Conservation (phyloP, 2,797 vertebrate genomes). For the Pyrocephalus nanus region DNA sequence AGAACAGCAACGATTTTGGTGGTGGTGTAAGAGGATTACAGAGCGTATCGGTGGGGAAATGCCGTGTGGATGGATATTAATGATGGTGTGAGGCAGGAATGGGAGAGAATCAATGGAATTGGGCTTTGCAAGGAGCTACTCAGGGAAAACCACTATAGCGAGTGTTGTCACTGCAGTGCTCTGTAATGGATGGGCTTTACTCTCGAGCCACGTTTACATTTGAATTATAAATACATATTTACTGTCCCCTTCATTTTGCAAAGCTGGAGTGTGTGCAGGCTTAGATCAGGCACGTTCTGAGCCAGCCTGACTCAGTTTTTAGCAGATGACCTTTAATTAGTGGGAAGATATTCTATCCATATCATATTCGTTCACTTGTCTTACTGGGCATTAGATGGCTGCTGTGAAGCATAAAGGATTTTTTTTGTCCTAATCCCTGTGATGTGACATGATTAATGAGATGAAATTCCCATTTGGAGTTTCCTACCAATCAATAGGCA, state of each 20-base stretch:
- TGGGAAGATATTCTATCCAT: slow-evolving; percentile 66
- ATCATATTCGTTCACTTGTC: slow-evolving; percentile 73
- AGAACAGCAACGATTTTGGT: background rate
- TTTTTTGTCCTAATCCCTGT: slow-evolving; percentile 72
- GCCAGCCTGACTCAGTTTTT: slow-evolving; percentile 50
- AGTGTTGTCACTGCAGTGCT: background rate
- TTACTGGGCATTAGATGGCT: slow-evolving; percentile 72
- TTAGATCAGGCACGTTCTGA: background rate
- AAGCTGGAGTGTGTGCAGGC: background rate
- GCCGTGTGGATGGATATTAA: background rate
- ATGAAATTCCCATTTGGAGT: slow-evolving; percentile 77
- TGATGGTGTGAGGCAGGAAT: background rate
- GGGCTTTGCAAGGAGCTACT: background rate
- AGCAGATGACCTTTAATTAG: slow-evolving; percentile 75
- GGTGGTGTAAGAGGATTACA: background rate
- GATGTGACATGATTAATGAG: slow-evolving; percentile 83
- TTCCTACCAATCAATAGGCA: slow-evolving; percentile 79
- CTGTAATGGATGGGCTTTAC: background rate
- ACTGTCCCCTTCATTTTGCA: background rate
- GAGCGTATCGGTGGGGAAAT: background rate
- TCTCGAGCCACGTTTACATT: background rate
- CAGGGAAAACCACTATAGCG: background rate
- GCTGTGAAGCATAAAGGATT: slow-evolving; percentile 74
- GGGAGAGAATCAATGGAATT: background rate
- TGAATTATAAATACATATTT: background rate